A percentile compares a stretch with the other conserved stretches of the same genome.
These are phyloP conservation scores for Heptranchias perlo DNA, from an alignment of 2,113 vertebrate species.

Conservation along the genomic window DNA sequence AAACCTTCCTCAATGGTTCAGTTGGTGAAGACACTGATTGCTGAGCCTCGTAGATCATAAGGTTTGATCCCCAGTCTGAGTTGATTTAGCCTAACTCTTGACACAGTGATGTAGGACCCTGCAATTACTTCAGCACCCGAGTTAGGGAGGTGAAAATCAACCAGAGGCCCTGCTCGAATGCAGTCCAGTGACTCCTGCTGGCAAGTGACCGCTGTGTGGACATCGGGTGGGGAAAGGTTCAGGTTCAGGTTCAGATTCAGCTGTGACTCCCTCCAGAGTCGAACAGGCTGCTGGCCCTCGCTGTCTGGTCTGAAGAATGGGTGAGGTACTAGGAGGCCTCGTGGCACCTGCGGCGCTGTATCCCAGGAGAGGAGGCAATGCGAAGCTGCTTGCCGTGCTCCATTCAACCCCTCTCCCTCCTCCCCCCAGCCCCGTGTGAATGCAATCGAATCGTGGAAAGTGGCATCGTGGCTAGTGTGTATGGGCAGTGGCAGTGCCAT, in stretches of 20 bases:
- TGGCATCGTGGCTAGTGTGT: neutral
- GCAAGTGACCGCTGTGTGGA: neutral
- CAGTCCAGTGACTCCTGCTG: neutral
- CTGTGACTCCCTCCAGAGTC: neutral
- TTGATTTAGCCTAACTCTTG: neutral
- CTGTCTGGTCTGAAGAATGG: neutral
- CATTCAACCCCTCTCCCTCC: neutral
- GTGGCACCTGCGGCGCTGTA: neutral
- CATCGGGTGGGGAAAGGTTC: neutral
- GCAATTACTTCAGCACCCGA: neutral
- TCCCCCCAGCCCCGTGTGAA: neutral
- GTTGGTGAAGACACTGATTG: neutral
- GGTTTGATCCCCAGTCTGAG: neutral
- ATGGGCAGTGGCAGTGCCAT: neutral
- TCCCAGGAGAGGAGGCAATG: neutral
- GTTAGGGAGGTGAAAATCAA: neutral
- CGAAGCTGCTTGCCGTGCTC: neutral
- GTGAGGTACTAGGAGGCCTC: neutral
- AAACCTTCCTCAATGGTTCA: neutral
- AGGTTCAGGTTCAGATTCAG: neutral
- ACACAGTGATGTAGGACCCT: neutral
- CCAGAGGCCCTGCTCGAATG: neutral
- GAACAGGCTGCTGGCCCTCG: neutral
- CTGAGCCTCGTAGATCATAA: neutral
- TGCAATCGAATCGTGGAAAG: neutral